Percentiles rank a stretch among this genome's conserved stretches.
Evolutionary conservation across 2,888 invertebrate genomes (phyloP).

Genomic region (Prosapia bicincta): DNA sequence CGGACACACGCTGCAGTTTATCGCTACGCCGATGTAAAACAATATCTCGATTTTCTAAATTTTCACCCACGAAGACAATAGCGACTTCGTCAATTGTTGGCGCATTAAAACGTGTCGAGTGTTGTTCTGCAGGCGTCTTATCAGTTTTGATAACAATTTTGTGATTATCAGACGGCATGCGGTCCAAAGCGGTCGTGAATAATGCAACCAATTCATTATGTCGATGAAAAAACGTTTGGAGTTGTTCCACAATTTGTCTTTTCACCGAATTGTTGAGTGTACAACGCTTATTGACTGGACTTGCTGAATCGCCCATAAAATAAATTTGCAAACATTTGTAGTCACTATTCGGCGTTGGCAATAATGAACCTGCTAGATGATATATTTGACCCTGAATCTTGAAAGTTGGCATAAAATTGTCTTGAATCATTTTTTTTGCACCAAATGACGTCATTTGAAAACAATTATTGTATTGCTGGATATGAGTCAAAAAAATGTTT

Average conservation of each 20-base stretch:
- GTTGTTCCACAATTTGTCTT: constrained; percentile 6
- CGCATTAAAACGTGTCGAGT: constrained; percentile 14
- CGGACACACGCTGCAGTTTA: too few species aligned
- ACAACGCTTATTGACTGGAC: constrained; percentile 19
- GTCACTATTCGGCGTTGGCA: constrained; percentile 22
- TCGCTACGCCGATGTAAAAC: too few species aligned
- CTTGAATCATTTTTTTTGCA: too few species aligned
- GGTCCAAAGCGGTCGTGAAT: constrained; percentile 30
- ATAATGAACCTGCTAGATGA: constrained; percentile 32
- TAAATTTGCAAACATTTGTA: constrained; percentile 39
- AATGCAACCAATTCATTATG: constrained; percentile 22
- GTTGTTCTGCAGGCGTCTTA: constrained; percentile 4
- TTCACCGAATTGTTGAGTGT: background rate
- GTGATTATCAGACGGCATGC: constrained; percentile 10
- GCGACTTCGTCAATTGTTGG: constrained; percentile 25
- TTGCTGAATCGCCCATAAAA: constrained; percentile 28
- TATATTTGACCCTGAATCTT: constrained; percentile 37
- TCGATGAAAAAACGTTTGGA: constrained; percentile 26
- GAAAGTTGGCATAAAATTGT: too few species aligned
- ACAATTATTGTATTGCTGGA: too few species aligned
- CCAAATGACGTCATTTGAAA: too few species aligned
- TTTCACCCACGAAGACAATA: constrained; percentile 18
- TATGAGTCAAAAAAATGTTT: too few species aligned
- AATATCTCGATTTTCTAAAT: constrained; percentile 32
- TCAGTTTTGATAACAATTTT: constrained; percentile 21